Base-by-base conservation (phyloP, 2,797 vertebrate genomes). In the Poecilia gillii region DNA sequence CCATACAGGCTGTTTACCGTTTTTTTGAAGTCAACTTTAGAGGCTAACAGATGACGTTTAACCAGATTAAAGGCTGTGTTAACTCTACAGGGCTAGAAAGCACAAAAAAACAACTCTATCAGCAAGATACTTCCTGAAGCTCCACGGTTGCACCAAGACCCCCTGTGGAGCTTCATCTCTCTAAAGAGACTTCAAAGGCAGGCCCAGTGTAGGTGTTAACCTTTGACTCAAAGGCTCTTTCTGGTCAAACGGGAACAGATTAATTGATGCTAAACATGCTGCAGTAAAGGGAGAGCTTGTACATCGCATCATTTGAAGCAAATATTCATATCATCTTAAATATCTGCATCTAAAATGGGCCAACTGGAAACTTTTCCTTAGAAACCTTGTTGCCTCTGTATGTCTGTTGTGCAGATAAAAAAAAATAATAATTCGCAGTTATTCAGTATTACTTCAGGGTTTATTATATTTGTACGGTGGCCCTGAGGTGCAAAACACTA, bases 141-240 rank as follows among this genome's bases (percentile, higher is more conserved):
- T 91, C 87, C 76, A 16, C 87, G 78, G 89, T n/a, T 88, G 81
- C 87, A 77, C 75, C 84, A 81, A 78, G 76, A 57, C 87, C 89
- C 81, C 92, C 76, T 81, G 90, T 45, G 13, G 91, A 81, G 92
- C 85, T 41, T 81, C 84, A 25, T 72, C 91, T 78, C 92, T 94
- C 91, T 88, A 90, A 93, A 93, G 87, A 87, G 81, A 93, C 93
- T 95, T 96, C 95, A 96, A 95, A 96, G 94, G 83, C 73, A 77
- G 84, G 80, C 80, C 76, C n/a, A 45, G 88, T 88, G 91, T 91
- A 87, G 92, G 88, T 82, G 87, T 88, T 95, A 85, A 96, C 95
- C 95, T 96, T 95, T 95, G 93, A 94, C 94, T 94, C 88, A 49
- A 82, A 85, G 74, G 83, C 84, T 90, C 84, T 79, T 72, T 84